phyloP scores from a whole-genome alignment of 92 coral and sea anemone species.

The Heteractis magnifica region DNA sequence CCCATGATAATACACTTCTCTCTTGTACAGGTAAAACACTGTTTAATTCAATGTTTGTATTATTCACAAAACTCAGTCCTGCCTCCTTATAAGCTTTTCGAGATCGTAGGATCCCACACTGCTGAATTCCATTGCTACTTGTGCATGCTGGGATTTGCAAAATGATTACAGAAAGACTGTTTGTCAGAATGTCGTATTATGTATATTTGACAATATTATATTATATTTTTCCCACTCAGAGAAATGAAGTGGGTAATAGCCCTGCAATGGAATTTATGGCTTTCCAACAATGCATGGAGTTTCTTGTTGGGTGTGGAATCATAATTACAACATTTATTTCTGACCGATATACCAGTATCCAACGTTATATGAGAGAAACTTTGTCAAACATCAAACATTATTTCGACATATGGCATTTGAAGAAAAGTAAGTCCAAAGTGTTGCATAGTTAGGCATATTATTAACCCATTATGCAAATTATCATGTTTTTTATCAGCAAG shows the following conservation, averaged over 20 bases:
- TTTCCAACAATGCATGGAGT: constrained; percentile 47
- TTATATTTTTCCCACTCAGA: too few species aligned
- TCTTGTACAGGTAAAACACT: constrained; percentile 28
- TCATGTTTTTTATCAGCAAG: too few species aligned
- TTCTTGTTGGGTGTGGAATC: constrained; percentile 41
- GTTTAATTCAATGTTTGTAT: background rate
- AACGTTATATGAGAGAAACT: constrained; percentile 48
- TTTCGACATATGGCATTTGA: constrained; percentile 64
- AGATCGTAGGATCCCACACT: too few species aligned
- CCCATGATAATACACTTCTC: constrained; percentile 27
- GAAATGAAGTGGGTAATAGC: constrained; percentile 59
- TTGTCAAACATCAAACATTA: constrained; percentile 40
- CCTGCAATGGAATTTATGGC: constrained; percentile 61
- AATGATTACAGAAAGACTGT: too few species aligned
- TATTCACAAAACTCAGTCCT: too few species aligned
- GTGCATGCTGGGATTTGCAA: too few species aligned
- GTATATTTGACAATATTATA: too few species aligned
- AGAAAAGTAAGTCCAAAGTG: constrained; percentile 51
- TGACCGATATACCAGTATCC: constrained; percentile 50
- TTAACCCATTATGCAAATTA: too few species aligned
- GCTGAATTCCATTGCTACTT: too few species aligned
- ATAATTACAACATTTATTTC: constrained; percentile 56
- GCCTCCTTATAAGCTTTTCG: too few species aligned
- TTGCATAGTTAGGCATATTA: too few species aligned
- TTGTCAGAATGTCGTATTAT: too few species aligned